These are phyloP conservation scores for Leptinotarsa defecta DNA, from an alignment of 1,140 invertebrate genomes.

Conservation along the genomic window DNA sequence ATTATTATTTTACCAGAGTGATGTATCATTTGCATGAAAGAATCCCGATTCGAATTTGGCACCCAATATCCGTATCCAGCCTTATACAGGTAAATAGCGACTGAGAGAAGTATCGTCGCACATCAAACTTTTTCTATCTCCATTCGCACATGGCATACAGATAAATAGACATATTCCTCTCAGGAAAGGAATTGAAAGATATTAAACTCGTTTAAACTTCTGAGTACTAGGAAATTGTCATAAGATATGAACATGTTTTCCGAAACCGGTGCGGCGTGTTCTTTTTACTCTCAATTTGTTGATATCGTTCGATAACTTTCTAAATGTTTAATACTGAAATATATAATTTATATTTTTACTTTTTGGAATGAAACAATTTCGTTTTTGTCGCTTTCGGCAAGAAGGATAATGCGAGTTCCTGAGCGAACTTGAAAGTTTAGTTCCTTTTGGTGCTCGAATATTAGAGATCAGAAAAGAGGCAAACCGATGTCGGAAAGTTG, in stretches of 20 bases:
- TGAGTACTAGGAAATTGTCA: constrained; percentile 5
- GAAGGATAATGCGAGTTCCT: not conserved
- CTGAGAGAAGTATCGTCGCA: too few relatives aligned
- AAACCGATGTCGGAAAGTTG: not conserved
- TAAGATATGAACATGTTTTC: constrained; percentile 18
- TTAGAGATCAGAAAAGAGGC: not conserved
- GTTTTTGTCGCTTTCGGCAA: constrained; percentile 4
- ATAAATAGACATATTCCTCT: constrained; percentile 9
- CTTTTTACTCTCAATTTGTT: not conserved
- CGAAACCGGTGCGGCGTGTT: not conserved
- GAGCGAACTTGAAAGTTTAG: not conserved
- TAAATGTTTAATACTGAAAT: constrained; percentile 1
- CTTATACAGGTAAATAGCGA: too few relatives aligned
- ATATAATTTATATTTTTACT: constrained; percentile 19
- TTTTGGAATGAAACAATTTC: constrained; percentile 12
- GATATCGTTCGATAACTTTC: constrained; percentile 10
- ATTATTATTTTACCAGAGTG: too few relatives aligned
- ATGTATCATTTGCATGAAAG: too few relatives aligned
- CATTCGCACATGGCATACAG: not conserved
- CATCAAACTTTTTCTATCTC: too few relatives aligned
- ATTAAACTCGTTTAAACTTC: constrained; percentile 17
- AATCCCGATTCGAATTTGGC: too few relatives aligned
- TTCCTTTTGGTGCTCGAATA: not conserved
- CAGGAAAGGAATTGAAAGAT: not conserved
- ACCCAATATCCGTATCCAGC: too few relatives aligned